Base-by-base conservation (phyloP, 37 sponge, comb jelly and placozoan genomes). In the Dysidea cf. avara region DNA sequence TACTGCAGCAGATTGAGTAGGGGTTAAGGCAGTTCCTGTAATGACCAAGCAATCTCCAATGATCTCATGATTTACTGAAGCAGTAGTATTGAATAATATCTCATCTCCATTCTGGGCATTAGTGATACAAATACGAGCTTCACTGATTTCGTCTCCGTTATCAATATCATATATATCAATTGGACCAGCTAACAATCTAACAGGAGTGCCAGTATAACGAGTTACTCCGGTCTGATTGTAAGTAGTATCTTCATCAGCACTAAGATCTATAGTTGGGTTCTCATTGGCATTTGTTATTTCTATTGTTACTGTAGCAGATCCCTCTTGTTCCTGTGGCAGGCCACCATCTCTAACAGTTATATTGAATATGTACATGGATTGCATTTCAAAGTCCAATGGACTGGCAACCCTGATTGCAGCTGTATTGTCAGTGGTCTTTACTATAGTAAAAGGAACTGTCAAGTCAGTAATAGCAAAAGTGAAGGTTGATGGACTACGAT, bases 141-240 rank as follows among this genome's bases (percentile, higher is more conserved):
- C 53, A 7, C 36, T 48, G 14, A 90, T 68, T 13, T 20, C 58
- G 56, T 83, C 85, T 17, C 56, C 58, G 28, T 64, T 13, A 40
- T 90, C 90, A n/a, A 53, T 61, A 54, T 90, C 90, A 56, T 32
- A n/a, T 35, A 90, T 66, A 17, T 7, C 30, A 5, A 84, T 43
- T 4, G 47, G 2, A 29, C 34, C 74, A 21, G 61, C 56, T 0
- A 88, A 6, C 2, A 76, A 57, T 22, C 31, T 28, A 39, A 47
- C 53, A 3, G 48, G 36, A 54, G 65, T 70, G 39, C 46, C 65
- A 5, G 77, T 61, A 53, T 28, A 53, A 32, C 71, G 71, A 14
- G 71, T 72, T 0, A 80, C 63, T 29, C 65, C 48, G 30, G 50
- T 33, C 21, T 53, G 56, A 43, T 57, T 56, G 58, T 66, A 30